Conservation (phyloP, 2,113 vertebrate genomes). For the Rhombomys opimus region DNA sequence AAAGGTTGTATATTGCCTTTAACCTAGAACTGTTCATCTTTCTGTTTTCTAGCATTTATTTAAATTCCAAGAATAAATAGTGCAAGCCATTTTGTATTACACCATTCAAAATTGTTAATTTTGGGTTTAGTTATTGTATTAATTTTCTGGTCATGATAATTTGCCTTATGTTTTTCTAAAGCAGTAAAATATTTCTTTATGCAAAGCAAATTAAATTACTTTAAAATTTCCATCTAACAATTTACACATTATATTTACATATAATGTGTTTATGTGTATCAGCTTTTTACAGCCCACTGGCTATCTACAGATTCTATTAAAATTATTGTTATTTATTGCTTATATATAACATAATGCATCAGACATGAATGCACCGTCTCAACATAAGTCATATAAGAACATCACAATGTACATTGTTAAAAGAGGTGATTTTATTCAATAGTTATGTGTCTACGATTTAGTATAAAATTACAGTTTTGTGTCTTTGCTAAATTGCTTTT, state of each 20-base stretch:
- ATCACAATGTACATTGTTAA: background rate
- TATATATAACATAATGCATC: background rate
- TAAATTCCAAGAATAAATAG: background rate
- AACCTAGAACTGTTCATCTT: background rate
- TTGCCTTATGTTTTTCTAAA: background rate
- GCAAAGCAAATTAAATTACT: background rate
- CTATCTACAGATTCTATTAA: background rate
- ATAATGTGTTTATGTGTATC: background rate
- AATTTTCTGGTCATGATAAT: background rate
- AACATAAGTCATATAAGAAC: background rate
- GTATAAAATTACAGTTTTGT: background rate
- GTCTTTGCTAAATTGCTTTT: slow-evolving; percentile 35
- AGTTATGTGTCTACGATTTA: background rate
- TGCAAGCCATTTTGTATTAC: background rate
- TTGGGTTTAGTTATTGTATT: background rate
- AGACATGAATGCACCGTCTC: background rate
- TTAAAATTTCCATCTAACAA: background rate
- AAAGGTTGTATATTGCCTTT: background rate
- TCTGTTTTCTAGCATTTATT: background rate
- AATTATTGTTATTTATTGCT: background rate
- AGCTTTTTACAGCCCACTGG: background rate
- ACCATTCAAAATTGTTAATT: background rate
- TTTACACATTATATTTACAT: background rate
- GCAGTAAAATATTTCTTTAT: background rate
- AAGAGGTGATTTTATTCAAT: slow-evolving; percentile 2